Evolutionary conservation across 2,797 vertebrate species (phyloP).

Genomic region (Notolepis coatsorum): DNA sequence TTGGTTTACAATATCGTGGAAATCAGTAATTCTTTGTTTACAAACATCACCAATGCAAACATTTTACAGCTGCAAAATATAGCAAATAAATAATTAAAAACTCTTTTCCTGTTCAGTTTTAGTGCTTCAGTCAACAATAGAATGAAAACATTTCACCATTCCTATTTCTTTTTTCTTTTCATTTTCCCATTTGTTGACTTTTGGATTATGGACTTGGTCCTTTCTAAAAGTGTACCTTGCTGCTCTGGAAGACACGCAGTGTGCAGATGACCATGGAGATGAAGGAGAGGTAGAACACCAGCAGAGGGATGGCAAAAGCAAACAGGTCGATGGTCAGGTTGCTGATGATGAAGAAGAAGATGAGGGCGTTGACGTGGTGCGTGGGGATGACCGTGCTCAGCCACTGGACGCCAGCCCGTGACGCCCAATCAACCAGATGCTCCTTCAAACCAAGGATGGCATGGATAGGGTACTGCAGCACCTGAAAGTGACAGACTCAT

Average conservation of each 20-base stretch:
- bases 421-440: conserved; percentile 92
- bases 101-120: no score
- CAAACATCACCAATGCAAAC: no score
- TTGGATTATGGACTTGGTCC: no score
- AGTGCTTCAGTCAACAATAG: no score
- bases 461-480: conserved; percentile 92
- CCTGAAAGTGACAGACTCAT: conserved; percentile 72
- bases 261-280: conserved; percentile 98
- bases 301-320: conserved; percentile 91
- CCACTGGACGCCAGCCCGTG: conserved; percentile 96
- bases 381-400: conserved; percentile 94
- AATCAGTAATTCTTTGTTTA: no score
- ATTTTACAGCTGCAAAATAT: no score
- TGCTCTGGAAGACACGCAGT: conserved; percentile 93
- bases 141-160: no score
- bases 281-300: conserved; percentile 97
- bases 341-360: conserved; percentile 99
- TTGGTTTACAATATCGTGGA: no score
- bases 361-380: conserved; percentile 95
- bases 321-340: conserved; percentile 96
- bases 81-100: no score
- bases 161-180: no score
- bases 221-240: conserved; percentile 85
- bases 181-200: no score
- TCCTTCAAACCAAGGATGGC: conserved; percentile 92